Base-by-base conservation (phyloP, 2,797 vertebrate species). In the Orientallactaga sibirica region DNA sequence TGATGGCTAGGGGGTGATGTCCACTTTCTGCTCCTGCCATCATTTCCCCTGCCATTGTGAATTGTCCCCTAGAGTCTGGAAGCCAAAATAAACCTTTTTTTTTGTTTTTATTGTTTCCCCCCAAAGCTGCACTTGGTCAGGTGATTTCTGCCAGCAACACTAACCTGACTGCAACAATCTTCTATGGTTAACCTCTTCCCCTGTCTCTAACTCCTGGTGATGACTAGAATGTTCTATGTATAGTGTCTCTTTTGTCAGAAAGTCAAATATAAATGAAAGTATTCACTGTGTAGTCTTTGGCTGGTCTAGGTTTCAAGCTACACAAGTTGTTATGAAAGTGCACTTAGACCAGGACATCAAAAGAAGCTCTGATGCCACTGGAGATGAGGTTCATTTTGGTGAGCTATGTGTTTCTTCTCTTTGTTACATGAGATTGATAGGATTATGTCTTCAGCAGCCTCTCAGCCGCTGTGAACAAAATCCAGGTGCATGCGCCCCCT, bases 231-330 rank as follows among this genome's bases (percentile, higher is more conserved):
- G 9, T 52, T 61, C 55, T 80, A 29, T 48, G 0, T 66, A 2
- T 25, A 43, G 2, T 37, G 18, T 19, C 41, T 16, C 55, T 58
- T 48, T 87, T 86, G 52, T 33, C 55, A 81, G 33, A 62, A 86
- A 86, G 75, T 81, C 27, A 68, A 71, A 68, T 75, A 66, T 43
- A 75, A 55, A 79, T 62, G 58, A 61, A 85, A 58, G 86, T 88
- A 83, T 68, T 86, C 61, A 41, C 9, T 62, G 12, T 75, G 61
- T 4, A 71, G 22, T 58, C 11, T 70, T 52, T 64, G 85, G 19
- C 48, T 83, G n/a, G 9, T 64, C 88, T 78, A 61, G 14, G 15
- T 68, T 96, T 91, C 79, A n/a, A 91, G 27, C n/a, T 87, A 12
- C 67, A 70, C 43, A 92, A 64, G 25, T 55, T 93, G 80, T 67